Evolutionary conservation across 1,140 invertebrate species (phyloP).

Genomic region (Psilanteris sp.): DNA sequence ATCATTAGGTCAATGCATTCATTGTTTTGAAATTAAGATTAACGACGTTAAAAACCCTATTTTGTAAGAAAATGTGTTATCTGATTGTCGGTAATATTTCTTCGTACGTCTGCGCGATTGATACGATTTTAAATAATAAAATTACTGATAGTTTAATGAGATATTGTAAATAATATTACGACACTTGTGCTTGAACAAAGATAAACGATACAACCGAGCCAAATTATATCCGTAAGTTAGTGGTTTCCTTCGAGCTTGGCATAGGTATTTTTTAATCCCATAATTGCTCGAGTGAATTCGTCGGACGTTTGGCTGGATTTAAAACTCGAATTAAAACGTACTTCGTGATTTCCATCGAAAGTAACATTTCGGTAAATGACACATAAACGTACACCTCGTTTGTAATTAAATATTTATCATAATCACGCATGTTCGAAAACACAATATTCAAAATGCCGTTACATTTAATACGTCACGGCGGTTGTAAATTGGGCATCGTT

Average conservation of each 20-base stretch:
- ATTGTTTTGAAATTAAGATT: conserved; percentile 49
- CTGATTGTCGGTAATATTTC: conserved; percentile 7
- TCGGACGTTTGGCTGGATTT: too few species aligned
- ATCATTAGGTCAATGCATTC: conserved; percentile 34
- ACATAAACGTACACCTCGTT: conserved; percentile 1
- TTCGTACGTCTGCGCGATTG: neutral
- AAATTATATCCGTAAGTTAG: too few species aligned
- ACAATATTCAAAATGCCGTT: conserved; percentile 34
- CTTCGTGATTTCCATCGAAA: neutral
- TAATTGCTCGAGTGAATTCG: too few species aligned
- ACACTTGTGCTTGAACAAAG: conserved; percentile 3
- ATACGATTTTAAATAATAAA: conserved; percentile 13
- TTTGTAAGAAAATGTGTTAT: conserved; percentile 36
- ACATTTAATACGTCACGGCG: conserved; percentile 29
- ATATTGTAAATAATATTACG: conserved; percentile 31
- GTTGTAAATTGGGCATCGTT: conserved; percentile 7
- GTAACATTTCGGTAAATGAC: conserved; percentile 3
- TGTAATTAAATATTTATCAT: too few species aligned
- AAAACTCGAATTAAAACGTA: too few species aligned
- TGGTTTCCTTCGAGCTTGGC: too few species aligned
- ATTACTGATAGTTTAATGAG: conserved; percentile 21
- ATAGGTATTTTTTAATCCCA: too few species aligned
- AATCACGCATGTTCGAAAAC: too few species aligned
- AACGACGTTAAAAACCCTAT: conserved; percentile 24
- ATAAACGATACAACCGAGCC: too few species aligned